Evolutionary conservation across 2,113 vertebrate species (phyloP).

Genomic region (Plecturocebus donacophilus): DNA sequence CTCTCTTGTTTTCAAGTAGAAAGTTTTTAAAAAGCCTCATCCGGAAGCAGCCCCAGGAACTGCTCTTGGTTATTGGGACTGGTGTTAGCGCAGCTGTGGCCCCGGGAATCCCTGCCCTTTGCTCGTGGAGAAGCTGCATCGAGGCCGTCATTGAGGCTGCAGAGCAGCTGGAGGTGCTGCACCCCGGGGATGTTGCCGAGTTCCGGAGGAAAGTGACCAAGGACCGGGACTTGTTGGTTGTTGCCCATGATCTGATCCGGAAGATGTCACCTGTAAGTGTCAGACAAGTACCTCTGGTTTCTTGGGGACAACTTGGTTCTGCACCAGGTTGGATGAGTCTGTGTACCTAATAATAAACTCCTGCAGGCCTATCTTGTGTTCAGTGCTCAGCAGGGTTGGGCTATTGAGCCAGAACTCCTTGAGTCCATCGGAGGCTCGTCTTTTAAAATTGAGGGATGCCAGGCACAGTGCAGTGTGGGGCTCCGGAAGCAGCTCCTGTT

Average conservation of each 20-base stretch:
- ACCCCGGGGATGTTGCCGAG: constrained; percentile 79
- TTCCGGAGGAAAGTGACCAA: constrained; percentile 82
- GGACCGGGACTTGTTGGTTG: constrained; percentile 85
- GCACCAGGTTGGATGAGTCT: accelerated
- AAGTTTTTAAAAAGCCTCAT: constrained; percentile 86
- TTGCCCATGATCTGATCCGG: constrained; percentile 86
- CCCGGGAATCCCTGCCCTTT: constrained; percentile 79
- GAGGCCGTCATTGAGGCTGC: constrained; percentile 84
- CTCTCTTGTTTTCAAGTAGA: constrained; percentile 57
- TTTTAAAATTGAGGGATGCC: neutral
- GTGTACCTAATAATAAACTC: accelerated
- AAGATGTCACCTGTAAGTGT: constrained; percentile 87
- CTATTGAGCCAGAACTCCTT: neutral
- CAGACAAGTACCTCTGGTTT: accelerated
- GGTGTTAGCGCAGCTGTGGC: constrained; percentile 84
- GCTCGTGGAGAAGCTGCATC: constrained; percentile 85
- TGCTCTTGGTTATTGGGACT: constrained; percentile 84
- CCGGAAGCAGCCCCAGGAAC: constrained; percentile 82
- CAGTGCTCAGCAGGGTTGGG: accelerated
- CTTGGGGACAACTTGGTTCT: neutral
- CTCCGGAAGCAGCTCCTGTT: accelerated
- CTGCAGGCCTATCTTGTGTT: accelerated
- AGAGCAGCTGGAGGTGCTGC: constrained; percentile 85
- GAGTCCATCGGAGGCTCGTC: accelerated
- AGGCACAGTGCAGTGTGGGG: accelerated